Percentiles rank a stretch among this genome's conserved stretches.
Conservation (phyloP, 2,113 vertebrate genomes). For the Saguinus midas region DNA sequence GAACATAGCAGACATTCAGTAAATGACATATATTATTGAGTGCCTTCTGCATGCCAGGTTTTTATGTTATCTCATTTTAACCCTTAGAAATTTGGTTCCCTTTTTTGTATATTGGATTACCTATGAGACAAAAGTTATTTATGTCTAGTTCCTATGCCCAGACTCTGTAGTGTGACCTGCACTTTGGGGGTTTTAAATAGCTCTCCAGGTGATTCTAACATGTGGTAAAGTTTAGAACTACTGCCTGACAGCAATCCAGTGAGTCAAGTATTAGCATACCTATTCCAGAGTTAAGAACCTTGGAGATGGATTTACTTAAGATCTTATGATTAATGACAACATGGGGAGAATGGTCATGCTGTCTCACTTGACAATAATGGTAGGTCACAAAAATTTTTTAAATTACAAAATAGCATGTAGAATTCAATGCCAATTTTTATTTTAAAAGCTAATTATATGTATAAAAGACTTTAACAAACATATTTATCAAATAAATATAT, state of each 20-base stretch:
- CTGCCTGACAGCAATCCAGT: background rate
- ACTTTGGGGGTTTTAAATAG: background rate
- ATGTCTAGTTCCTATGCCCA: background rate
- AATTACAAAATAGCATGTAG: background rate
- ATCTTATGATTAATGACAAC: background rate
- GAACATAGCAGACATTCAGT: background rate
- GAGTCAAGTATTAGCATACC: background rate
- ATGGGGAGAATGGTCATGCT: background rate
- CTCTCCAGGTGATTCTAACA: background rate
- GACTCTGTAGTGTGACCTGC: background rate
- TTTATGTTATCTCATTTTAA: background rate
- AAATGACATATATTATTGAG: background rate
- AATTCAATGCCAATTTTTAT: background rate
- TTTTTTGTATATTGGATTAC: background rate
- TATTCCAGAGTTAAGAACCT: background rate
- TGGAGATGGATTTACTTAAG: background rate
- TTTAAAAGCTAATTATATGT: background rate
- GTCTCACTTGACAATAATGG: background rate
- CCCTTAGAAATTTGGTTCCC: background rate
- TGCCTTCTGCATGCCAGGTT: background rate
- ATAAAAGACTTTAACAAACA: constrained; percentile 5
- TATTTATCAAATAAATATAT: background rate
- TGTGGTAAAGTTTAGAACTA: background rate
- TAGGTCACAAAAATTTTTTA: background rate
- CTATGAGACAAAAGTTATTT: background rate